Evolutionary conservation across 1,140 invertebrate species (phyloP).

Genomic region (Macrobrachium nipponense): DNA sequence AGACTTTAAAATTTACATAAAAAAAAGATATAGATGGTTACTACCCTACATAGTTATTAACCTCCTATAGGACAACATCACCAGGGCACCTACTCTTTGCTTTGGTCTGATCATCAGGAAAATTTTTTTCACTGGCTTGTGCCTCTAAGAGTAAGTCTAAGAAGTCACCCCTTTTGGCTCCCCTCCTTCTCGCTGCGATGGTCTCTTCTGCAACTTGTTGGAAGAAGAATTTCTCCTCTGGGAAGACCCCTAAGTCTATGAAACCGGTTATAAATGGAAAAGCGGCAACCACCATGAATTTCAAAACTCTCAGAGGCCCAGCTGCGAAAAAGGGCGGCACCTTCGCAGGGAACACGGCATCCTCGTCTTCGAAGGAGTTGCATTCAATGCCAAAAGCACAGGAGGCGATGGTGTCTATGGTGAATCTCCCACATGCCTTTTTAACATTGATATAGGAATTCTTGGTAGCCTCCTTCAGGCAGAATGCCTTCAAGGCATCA

Average conservation of each 20-base stretch:
- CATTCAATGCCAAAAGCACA: conserved; percentile 70
- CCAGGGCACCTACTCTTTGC: not conserved
- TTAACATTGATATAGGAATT: conserved; percentile 52
- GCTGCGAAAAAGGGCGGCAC: conserved; percentile 35
- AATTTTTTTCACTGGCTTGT: conserved; percentile 66
- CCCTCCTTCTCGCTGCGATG: conserved; percentile 10
- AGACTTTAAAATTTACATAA: too few relatives aligned
- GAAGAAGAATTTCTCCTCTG: conserved; percentile 30
- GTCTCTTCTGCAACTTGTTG: conserved; percentile 29
- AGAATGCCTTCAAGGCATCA: conserved; percentile 22
- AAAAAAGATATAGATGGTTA: not conserved
- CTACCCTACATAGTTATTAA: not conserved
- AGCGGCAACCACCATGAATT: not conserved
- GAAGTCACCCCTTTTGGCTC: conserved; percentile 67
- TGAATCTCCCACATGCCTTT: conserved; percentile 67
- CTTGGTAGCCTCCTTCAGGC: conserved; percentile 34
- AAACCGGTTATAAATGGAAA: conserved; percentile 14
- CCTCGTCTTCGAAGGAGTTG: conserved; percentile 51
- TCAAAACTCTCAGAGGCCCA: not conserved
- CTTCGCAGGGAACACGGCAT: conserved; percentile 60
- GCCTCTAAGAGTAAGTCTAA: conserved; percentile 68
- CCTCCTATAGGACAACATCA: not conserved
- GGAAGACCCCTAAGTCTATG: not conserved
- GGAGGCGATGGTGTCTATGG: conserved; percentile 71
- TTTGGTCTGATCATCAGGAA: not conserved